These are phyloP conservation scores for Trachemys scripta DNA, from an alignment of 2,113 vertebrate species.

Conservation along the genomic window DNA sequence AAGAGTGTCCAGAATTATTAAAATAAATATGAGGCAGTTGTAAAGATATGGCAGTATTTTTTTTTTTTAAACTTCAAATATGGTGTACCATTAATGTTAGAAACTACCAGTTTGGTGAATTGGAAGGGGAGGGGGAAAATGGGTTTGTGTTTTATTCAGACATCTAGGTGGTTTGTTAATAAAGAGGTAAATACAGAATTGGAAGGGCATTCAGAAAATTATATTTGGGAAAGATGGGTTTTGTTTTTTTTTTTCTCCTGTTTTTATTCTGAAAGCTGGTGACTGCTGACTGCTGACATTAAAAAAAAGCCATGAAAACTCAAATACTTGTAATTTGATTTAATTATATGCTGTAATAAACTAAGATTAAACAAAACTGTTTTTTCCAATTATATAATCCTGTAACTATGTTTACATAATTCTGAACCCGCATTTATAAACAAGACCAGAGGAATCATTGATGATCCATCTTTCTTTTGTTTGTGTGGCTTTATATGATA, in stretches of 20 bases:
- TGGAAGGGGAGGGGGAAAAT: background rate
- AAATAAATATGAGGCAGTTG: no score
- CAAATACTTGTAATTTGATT: background rate
- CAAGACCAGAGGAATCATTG: background rate
- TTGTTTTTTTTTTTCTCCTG: no score
- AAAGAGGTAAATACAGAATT: background rate
- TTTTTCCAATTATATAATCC: background rate
- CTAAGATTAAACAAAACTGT: background rate
- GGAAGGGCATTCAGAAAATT: background rate
- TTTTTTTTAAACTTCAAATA: no score
- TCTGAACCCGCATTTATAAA: background rate
- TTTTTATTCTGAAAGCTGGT: background rate
- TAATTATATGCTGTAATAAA: background rate
- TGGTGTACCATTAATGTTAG: background rate
- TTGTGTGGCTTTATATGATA: background rate
- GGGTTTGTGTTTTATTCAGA: background rate
- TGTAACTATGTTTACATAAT: background rate
- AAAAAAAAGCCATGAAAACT: background rate
- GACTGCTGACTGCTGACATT: background rate
- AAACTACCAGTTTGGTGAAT: background rate
- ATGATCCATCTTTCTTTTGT: background rate
- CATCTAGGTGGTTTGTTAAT: background rate
- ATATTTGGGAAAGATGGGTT: background rate
- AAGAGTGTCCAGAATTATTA: no score
- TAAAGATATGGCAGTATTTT: no score